Conservation (phyloP, 2,888 invertebrate species). For the Tipula vernalis region DNA sequence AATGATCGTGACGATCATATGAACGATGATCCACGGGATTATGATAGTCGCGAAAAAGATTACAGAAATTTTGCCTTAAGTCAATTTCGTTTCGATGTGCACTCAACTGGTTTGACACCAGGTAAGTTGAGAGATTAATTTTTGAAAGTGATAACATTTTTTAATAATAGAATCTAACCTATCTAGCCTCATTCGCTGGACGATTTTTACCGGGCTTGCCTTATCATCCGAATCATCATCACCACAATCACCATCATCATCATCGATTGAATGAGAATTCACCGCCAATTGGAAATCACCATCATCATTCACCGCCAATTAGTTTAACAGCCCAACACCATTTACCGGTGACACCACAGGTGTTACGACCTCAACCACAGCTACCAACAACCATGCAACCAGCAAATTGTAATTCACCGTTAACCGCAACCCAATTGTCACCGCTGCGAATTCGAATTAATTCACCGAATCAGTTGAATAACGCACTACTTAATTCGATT, state of each 20-base stretch:
- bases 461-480: slow-evolving; percentile 35
- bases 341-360: slow-evolving; percentile 34
- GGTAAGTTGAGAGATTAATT: slow-evolving; percentile 10
- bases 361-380: slow-evolving; percentile 34
- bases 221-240: slow-evolving; percentile 20
- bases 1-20: slow-evolving; percentile 34
- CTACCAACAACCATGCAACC: slow-evolving; percentile 24
- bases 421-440: slow-evolving; percentile 17
- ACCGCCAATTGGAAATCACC: slow-evolving; percentile 14
- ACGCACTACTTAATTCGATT: slow-evolving; percentile 24
- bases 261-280: slow-evolving; percentile 12
- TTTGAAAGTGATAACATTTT: not conserved
- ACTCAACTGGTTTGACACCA: slow-evolving; percentile 16
- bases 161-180: not conserved
- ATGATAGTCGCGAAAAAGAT: slow-evolving; percentile 25
- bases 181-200: slow-evolving; percentile 27
- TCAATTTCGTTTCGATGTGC: slow-evolving; percentile 19
- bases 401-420: slow-evolving; percentile 26
- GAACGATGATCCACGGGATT: slow-evolving; percentile 27
- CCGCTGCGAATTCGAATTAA: slow-evolving; percentile 33
- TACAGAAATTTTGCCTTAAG: slow-evolving; percentile 18
- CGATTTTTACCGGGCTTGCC: slow-evolving; percentile 35
- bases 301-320: slow-evolving; percentile 17
- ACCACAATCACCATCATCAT: not conserved
- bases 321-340: slow-evolving; percentile 18